These are phyloP conservation scores for Cerastis leucographa DNA, from an alignment of 2,888 invertebrate species.

Conservation along the genomic window DNA sequence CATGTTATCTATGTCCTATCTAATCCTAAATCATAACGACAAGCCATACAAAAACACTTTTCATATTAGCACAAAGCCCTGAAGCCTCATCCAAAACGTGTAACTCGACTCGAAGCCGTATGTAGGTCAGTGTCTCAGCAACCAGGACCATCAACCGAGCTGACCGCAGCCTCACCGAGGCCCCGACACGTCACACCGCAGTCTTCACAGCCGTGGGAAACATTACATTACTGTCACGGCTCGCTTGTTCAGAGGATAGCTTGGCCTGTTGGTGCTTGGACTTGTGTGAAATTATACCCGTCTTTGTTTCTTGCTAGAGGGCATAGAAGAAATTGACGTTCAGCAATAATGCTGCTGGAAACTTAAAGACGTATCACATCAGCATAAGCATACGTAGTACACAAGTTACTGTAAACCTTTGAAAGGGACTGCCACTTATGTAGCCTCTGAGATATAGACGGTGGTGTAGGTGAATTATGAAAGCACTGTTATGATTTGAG, in stretches of 20 bases:
- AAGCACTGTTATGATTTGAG: neutral
- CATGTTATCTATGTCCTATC: too few species aligned
- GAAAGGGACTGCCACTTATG: too few species aligned
- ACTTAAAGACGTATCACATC: neutral
- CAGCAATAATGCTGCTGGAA: neutral
- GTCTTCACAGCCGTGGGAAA: constrained; percentile 56
- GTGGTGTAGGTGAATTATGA: neutral
- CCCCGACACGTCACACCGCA: constrained; percentile 49
- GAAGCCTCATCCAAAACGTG: neutral
- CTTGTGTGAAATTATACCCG: neutral
- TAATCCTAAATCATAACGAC: neutral
- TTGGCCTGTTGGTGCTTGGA: too few species aligned
- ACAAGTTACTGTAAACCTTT: neutral
- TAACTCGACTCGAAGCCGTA: constrained; percentile 41
- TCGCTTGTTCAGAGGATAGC: constrained; percentile 30
- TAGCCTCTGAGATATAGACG: too few species aligned
- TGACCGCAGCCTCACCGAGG: constrained; percentile 54
- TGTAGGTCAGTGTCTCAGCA: constrained; percentile 70
- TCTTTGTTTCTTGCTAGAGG: neutral
- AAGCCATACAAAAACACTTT: neutral
- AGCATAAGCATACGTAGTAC: neutral
- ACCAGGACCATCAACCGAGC: constrained; percentile 51
- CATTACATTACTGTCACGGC: constrained; percentile 36
- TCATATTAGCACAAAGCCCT: neutral
- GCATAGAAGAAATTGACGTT: neutral